Evolutionary conservation across 2,888 invertebrate genomes (phyloP).

Genomic region (Dusona sp.): DNA sequence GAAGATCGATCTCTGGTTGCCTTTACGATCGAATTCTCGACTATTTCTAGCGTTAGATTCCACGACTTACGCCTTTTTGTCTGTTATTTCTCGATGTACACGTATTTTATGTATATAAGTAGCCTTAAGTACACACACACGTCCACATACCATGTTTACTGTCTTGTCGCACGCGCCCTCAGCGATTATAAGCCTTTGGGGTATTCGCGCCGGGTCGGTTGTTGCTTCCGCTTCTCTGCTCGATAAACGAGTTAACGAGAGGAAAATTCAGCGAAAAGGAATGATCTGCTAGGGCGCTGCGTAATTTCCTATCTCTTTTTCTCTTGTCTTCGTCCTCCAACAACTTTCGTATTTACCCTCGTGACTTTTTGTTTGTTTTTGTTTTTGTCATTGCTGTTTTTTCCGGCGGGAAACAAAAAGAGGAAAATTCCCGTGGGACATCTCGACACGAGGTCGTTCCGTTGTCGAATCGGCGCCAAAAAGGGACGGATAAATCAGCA

Average conservation of each 20-base stretch:
- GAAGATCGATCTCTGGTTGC: background rate
- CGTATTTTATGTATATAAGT: background rate
- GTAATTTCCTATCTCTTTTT: conserved; percentile 2
- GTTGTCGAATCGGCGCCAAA: background rate
- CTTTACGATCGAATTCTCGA: background rate
- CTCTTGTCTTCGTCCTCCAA: background rate
- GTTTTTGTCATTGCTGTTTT: background rate
- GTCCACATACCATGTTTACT: conserved; percentile 3
- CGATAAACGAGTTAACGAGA: conserved; percentile 51
- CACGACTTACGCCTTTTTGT: conserved; percentile 7
- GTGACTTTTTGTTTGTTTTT: background rate
- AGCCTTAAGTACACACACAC: conserved; percentile 1
- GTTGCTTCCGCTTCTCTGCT: conserved; percentile 49
- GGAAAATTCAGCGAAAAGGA: conserved; percentile 35
- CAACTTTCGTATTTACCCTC: background rate
- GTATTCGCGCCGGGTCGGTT: conserved; percentile 34
- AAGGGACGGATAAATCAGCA: conserved; percentile 35
- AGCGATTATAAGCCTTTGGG: conserved; percentile 43
- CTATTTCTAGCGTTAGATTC: background rate
- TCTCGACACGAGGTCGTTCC: conserved; percentile 27
- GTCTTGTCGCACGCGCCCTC: conserved; percentile 42
- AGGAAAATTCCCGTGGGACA: background rate
- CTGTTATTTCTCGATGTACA: background rate
- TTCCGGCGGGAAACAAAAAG: conserved; percentile 34
- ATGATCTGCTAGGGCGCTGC: conserved; percentile 26